Conservation (phyloP, 53 echinoderm and acorn worm genomes). For the Luidia sarsii region DNA sequence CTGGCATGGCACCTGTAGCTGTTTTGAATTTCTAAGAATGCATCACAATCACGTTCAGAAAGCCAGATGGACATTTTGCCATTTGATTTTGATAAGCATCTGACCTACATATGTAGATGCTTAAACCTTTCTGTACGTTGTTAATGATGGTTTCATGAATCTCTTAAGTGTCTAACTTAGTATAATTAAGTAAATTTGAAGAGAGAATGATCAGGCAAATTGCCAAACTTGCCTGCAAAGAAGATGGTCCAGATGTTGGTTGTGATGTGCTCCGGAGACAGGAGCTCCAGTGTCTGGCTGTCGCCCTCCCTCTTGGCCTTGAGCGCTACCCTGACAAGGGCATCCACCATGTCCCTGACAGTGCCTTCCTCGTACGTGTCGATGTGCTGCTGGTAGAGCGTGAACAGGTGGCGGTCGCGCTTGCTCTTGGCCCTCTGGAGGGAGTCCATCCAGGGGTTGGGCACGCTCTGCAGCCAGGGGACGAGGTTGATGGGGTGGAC, state of each 20-base stretch:
- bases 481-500: slow-evolving; percentile 90
- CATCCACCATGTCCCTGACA: slow-evolving; percentile 80
- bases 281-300: slow-evolving; percentile 56
- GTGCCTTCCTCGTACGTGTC: slow-evolving; percentile 77
- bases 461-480: slow-evolving; percentile 87
- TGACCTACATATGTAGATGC: no score
- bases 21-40: no score
- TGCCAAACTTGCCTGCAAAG: slow-evolving; percentile 94
- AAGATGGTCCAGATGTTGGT: slow-evolving; percentile 99
- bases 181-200: no score
- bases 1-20: no score
- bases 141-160: no score
- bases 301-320: slow-evolving; percentile 81
- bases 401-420: slow-evolving; percentile 77
- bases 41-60: no score
- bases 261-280: slow-evolving; percentile 84
- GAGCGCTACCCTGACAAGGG: slow-evolving; percentile 72
- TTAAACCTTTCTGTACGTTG: no score
- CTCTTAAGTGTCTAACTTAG: no score
- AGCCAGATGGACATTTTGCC: no score
- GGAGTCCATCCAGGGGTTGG: slow-evolving; percentile 89
- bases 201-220: no score
- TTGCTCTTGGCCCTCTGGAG: slow-evolving; percentile 72
- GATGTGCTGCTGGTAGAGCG: slow-evolving; percentile 79
- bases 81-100: no score